Evolutionary conservation across 2,797 vertebrate genomes (phyloP).

Genomic region (Esox masquinongy): DNA sequence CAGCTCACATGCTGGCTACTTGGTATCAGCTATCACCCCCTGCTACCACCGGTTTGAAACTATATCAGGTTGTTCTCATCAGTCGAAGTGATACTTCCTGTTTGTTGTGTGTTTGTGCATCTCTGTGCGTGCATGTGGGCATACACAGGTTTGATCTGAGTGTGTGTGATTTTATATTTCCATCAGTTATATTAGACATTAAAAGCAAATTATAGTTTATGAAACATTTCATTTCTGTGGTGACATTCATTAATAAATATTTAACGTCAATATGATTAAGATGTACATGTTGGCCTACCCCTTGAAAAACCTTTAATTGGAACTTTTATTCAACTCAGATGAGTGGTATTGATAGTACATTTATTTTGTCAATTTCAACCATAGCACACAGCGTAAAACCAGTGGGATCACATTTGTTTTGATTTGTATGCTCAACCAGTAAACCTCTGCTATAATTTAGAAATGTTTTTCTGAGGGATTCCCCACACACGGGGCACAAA

Average conservation of each 20-base stretch:
- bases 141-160: too few relatives aligned
- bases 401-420: constrained; percentile 29
- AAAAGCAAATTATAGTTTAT: background rate
- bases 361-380: constrained; percentile 38
- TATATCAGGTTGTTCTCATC: constrained; percentile 65
- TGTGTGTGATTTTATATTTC: too few relatives aligned
- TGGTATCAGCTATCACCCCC: constrained; percentile 48
- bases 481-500: background rate
- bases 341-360: constrained; percentile 48
- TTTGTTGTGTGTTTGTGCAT: too few relatives aligned
- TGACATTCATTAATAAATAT: constrained; percentile 44
- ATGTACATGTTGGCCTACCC: constrained; percentile 2
- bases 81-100: constrained; percentile 41
- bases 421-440: constrained; percentile 29
- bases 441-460: constrained; percentile 33
- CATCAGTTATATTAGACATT: too few relatives aligned
- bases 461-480: constrained; percentile 23
- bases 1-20: constrained; percentile 35
- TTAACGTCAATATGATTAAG: constrained; percentile 17
- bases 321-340: constrained; percentile 36
- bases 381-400: constrained; percentile 32
- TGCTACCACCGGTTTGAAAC: constrained; percentile 23
- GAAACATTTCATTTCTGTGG: constrained; percentile 40
- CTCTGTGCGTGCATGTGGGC: too few relatives aligned
- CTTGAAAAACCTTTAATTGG: constrained; percentile 12